A percentile compares a stretch with the other conserved stretches of the same genome.
Conservation (phyloP, 2,797 vertebrate genomes). For the Australoheros facetus region DNA sequence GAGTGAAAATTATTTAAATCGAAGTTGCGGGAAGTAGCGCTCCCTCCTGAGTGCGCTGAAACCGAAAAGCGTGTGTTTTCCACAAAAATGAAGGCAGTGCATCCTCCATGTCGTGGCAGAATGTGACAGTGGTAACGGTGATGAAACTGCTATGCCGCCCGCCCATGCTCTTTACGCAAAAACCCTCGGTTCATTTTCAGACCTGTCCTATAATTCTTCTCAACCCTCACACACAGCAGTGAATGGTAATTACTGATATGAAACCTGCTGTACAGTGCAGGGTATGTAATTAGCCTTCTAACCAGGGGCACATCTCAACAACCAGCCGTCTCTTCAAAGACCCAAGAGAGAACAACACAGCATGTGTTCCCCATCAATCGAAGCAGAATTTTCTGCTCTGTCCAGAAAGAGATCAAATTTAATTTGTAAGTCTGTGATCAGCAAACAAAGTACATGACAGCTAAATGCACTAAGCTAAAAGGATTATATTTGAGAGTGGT, state of each 20-base stretch:
- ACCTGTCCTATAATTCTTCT: slow-evolving; percentile 56
- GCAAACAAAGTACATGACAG: neutral
- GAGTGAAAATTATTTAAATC: neutral
- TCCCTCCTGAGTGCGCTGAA: neutral
- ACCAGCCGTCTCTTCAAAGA: slow-evolving; percentile 52
- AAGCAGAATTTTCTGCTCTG: slow-evolving; percentile 9
- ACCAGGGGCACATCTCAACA: slow-evolving; percentile 52
- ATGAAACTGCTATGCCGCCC: neutral
- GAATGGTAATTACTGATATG: slow-evolving; percentile 71
- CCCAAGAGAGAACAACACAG: slow-evolving; percentile 27
- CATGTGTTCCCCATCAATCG: slow-evolving; percentile 8
- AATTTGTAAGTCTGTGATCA: slow-evolving; percentile 3
- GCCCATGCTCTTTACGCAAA: neutral
- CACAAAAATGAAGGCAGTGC: neutral
- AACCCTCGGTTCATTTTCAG: slow-evolving; percentile 29
- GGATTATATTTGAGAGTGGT: neutral
- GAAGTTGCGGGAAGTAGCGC: neutral
- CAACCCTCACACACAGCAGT: slow-evolving; percentile 42
- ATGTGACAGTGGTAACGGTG: neutral
- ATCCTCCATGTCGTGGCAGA: neutral
- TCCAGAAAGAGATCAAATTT: slow-evolving; percentile 9
- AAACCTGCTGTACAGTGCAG: slow-evolving; percentile 57
- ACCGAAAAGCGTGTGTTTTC: neutral
- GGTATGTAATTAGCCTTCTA: slow-evolving; percentile 67
- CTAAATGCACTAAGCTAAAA: neutral